phyloP scores from a whole-genome alignment of 1,140 invertebrate genomes.

The Drosophila mojavensis region DNA sequence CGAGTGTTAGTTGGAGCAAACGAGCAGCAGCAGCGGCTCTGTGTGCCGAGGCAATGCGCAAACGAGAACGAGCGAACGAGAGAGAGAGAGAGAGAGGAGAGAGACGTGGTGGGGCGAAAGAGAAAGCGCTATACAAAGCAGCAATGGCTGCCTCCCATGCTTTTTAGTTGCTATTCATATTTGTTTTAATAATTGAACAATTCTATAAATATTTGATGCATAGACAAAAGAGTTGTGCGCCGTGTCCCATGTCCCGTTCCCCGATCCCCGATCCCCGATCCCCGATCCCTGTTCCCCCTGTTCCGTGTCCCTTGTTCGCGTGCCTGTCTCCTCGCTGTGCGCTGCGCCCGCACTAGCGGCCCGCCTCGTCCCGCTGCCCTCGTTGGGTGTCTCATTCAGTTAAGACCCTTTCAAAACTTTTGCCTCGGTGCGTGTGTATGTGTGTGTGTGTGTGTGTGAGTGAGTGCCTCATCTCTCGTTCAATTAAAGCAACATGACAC shows the following conservation, averaged over 20 bases:
- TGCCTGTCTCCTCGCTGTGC: not conserved
- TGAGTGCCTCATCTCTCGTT: slow-evolving; percentile 44
- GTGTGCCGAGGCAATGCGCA: too few relatives aligned
- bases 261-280: too few relatives aligned
- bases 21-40: not conserved
- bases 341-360: not conserved
- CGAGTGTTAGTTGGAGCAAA: slow-evolving; percentile 2
- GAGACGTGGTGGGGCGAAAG: not conserved
- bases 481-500: slow-evolving; percentile 66
- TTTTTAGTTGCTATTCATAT: slow-evolving; percentile 82
- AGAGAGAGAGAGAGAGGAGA: too few relatives aligned
- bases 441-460: slow-evolving; percentile 21
- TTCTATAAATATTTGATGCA: slow-evolving; percentile 77
- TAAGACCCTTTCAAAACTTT: slow-evolving; percentile 33
- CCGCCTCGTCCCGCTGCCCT: not conserved
- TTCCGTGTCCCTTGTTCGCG: slow-evolving; percentile 10
- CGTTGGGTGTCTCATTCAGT: slow-evolving; percentile 28
- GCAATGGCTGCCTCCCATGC: slow-evolving; percentile 40
- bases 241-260: slow-evolving; percentile 18
- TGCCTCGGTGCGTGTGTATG: slow-evolving; percentile 5
- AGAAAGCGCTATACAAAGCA: slow-evolving; percentile 5
- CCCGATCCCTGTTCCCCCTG: too few relatives aligned
- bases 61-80: too few relatives aligned
- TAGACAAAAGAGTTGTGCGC: slow-evolving; percentile 77
- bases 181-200: slow-evolving; percentile 76